Evolutionary conservation across 1,140 invertebrate genomes (phyloP).

Genomic region (Bombus vancouverensis): DNA sequence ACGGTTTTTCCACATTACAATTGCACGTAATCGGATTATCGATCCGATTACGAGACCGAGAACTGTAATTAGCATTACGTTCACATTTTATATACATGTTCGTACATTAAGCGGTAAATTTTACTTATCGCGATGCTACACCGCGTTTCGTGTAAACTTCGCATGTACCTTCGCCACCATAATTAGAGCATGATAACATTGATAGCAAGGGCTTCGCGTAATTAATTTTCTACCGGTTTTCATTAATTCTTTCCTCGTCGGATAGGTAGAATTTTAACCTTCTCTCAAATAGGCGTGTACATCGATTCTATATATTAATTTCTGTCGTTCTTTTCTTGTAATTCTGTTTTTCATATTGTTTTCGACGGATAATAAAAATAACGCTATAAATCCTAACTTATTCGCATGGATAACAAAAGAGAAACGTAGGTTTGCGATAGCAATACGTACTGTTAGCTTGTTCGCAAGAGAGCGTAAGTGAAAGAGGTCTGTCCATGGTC

Average conservation of each 20-base stretch:
- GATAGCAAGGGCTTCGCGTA: constrained; percentile 4
- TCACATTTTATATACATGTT: constrained; percentile 28
- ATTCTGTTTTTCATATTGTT: background rate
- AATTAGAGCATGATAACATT: constrained; percentile 23
- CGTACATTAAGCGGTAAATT: constrained; percentile 32
- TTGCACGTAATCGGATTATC: constrained; percentile 40
- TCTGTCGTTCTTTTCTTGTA: background rate
- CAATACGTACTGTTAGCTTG: too few relatives aligned
- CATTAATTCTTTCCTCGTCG: constrained; percentile 16
- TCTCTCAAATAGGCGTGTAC: too few relatives aligned
- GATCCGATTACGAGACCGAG: constrained; percentile 27
- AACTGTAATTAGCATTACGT: constrained; percentile 35
- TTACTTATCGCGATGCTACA: constrained; percentile 45
- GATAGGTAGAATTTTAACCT: too few relatives aligned
- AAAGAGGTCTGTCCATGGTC: background rate
- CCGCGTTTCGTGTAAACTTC: constrained; percentile 17
- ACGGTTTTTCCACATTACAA: background rate
- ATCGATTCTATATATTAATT: background rate
- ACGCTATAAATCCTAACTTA: background rate
- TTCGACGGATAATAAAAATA: background rate
- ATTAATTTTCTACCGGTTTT: constrained; percentile 37
- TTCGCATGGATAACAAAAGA: background rate
- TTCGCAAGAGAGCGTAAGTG: background rate
- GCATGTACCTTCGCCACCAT: background rate
- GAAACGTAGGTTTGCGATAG: too few relatives aligned